These are phyloP conservation scores for Pipa parva DNA, from an alignment of 2,113 vertebrate genomes.

Conservation along the genomic window DNA sequence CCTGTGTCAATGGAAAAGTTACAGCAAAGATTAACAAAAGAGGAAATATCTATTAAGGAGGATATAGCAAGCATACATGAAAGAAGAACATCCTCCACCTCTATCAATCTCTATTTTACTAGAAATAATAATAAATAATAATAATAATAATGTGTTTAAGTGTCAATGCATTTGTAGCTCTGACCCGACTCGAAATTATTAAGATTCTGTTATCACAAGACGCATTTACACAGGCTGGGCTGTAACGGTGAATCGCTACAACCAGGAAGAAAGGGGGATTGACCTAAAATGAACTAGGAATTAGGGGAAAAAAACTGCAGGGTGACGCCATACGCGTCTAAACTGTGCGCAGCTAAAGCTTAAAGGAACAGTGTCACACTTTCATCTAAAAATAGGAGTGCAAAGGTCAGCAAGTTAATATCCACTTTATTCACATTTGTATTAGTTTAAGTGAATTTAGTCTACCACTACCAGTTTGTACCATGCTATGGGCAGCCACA, in stretches of 20 bases:
- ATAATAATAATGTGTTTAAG: too few species aligned
- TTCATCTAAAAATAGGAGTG: too few species aligned
- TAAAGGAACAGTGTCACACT: conserved; percentile 5
- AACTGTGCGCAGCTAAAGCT: conserved; percentile 5
- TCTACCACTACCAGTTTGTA: too few species aligned
- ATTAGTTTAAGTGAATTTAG: too few species aligned
- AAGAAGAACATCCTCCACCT: background rate
- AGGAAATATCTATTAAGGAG: conserved; percentile 20
- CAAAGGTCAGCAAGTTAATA: too few species aligned
- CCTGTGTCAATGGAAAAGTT: background rate
- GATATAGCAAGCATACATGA: conserved; percentile 22
- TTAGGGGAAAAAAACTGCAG: conserved; percentile 1
- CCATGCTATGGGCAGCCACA: too few species aligned
- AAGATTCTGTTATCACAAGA: too few species aligned
- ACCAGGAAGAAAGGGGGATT: background rate
- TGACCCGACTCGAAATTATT: too few species aligned
- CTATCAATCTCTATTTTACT: background rate
- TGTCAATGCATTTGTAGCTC: background rate
- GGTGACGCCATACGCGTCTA: background rate
- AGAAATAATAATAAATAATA: too few species aligned
- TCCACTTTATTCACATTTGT: too few species aligned
- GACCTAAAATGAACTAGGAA: conserved; percentile 31
- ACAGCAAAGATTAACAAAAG: conserved; percentile 3
- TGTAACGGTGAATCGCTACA: background rate
- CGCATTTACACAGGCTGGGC: background rate